These are phyloP conservation scores for Chouioia cunea DNA, from an alignment of 2,888 invertebrate species.

Conservation along the genomic window DNA sequence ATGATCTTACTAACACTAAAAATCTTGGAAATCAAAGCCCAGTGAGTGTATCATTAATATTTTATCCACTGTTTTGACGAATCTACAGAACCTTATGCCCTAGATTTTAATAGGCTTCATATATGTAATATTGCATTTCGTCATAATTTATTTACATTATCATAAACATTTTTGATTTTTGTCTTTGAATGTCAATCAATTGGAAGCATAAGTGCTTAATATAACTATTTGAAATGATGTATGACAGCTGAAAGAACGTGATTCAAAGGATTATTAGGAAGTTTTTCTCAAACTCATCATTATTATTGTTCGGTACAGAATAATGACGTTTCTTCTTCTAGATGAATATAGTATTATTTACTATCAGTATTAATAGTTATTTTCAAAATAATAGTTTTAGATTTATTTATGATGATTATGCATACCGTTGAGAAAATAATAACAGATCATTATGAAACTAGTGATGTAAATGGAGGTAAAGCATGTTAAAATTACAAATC, in stretches of 20 bases:
- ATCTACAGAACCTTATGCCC: too few species aligned
- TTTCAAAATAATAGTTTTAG: constrained; percentile 46
- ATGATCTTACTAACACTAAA: constrained; percentile 65
- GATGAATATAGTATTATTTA: constrained; percentile 48
- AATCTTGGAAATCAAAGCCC: constrained; percentile 66
- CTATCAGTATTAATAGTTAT: constrained; percentile 52
- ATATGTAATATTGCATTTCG: too few species aligned
- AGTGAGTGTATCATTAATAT: constrained; percentile 52
- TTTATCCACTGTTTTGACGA: not conserved
- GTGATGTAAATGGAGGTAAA: constrained; percentile 26
- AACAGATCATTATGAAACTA: constrained; percentile 8
- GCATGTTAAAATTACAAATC: constrained; percentile 7
- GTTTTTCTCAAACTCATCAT: constrained; percentile 50
- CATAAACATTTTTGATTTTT: too few species aligned
- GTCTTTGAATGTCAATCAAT: too few species aligned
- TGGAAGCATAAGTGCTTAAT: too few species aligned
- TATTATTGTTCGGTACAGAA: constrained; percentile 44
- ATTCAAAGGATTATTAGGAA: too few species aligned
- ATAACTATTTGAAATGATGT: too few species aligned
- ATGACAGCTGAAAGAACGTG: too few species aligned
- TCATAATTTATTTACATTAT: too few species aligned
- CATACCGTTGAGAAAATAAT: constrained; percentile 23
- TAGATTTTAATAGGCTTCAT: too few species aligned
- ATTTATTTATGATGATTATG: constrained; percentile 22
- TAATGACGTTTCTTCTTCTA: constrained; percentile 46